Evolutionary conservation across 2,113 vertebrate species (phyloP), one percentile per base, ranked within the genome.

Genomic region (Boulengeromyrus knoepffleri): DNA sequence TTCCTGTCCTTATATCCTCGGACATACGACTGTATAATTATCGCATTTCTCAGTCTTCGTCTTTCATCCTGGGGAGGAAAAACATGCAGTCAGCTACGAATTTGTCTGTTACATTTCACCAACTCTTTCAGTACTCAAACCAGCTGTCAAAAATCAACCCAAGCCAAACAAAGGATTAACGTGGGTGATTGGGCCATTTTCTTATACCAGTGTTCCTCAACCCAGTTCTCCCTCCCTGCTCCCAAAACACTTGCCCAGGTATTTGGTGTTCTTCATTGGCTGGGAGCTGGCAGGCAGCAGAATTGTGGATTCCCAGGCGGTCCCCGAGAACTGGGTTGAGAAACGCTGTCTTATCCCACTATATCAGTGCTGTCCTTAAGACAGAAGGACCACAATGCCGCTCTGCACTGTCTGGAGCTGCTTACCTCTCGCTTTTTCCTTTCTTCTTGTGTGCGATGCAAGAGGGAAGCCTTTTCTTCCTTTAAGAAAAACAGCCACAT

Each of bases 361-460:
- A 56, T 62, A 21, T 10, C 2, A 24, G 46, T 24, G 17, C 13
- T 21, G 47, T 49, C 24, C 39, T 85, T 85, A 31, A 39, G 19
- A 17, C 19, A 88, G 53, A 62, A 36, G 39, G n/a, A 27, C 8
- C 36, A 21, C 3, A 12, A 3, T 12, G n/a, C 62, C 2, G 15
- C 52, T 9, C 21, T 45, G 3, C 49, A 2, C n/a, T 45, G 85
- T 52, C 27, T 62, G 19, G 42, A 4, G 17, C 8, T n/a, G 19
- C 21, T 0, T 95, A 99, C 99, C 97, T 99, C 99, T 96, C 99
- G 95, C 94, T 99, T 99, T 88, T 97, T 93, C 94, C 99, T 96
- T 94, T 99, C 99, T 94, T 99, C 99, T 95, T 99, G 98, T 93
- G 99, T 98, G 52, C 99, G 97, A 94, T 99, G 98, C 91, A 99